Conservation (phyloP, 2,797 vertebrate species). For the Rhinella marina region DNA sequence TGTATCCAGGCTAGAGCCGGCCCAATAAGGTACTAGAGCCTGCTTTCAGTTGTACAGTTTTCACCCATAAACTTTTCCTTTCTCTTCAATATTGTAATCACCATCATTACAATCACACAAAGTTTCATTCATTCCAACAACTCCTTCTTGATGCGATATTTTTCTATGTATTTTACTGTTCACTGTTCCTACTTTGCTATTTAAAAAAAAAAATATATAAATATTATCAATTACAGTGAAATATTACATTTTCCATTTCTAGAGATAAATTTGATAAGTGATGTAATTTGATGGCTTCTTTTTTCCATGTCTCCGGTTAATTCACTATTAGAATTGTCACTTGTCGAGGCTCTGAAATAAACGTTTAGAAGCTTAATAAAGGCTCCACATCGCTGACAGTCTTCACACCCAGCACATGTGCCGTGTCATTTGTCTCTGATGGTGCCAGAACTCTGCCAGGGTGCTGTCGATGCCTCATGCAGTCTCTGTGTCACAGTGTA, state of each 20-base stretch:
- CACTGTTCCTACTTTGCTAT: not conserved
- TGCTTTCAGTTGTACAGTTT: too few species aligned
- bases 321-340: not conserved
- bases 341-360: not conserved
- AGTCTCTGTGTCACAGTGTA: not conserved
- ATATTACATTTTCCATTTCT: not conserved
- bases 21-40: too few species aligned
- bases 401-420: not conserved
- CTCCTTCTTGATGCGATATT: too few species aligned
- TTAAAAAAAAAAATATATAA: too few species aligned
- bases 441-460: not conserved
- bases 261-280: not conserved
- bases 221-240: not conserved
- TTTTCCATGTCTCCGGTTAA: not conserved
- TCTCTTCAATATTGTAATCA: too few species aligned
- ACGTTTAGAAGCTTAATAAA: not conserved
- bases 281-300: not conserved
- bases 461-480: not conserved
- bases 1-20: too few species aligned
- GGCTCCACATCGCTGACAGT: not conserved
- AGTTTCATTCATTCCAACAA: too few species aligned
- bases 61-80: too few species aligned
- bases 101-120: too few species aligned
- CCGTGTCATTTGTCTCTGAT: not conserved
- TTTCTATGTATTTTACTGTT: not conserved